Evolutionary conservation across 2,888 invertebrate genomes (phyloP), one percentile per base, ranked within the genome.

Genomic region (Lucinisca nassula): DNA sequence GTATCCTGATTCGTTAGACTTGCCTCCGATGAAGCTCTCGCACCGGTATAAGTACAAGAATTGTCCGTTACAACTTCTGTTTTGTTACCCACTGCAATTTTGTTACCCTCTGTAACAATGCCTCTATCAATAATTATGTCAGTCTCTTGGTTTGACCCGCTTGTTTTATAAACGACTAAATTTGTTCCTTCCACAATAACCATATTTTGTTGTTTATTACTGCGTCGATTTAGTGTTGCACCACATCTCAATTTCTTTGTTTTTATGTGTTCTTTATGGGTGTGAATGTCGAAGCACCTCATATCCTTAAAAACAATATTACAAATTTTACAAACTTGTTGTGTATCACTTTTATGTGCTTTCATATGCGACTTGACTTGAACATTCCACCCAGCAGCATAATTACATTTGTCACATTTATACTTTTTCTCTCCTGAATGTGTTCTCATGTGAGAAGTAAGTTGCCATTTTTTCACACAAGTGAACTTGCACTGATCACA

Each of bases 381-480:
- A 12, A 82, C 82, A 70, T 82, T 82, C 82, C 82, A 82, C 1
- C 77, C 70, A 21, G 72, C 76, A 35, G 77, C 67, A 38, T 77
- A 82, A 10, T 27, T 67, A 51, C 82, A 82, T 67, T 77, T 45
- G 35, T 76, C 70, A 77, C 82, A 82, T 67, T 82, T 82, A 67
- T 70, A 82, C 0, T 58, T 67, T 55, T 55, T 76, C 0, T 77
- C 70, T 30, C 67, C 67, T 0, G 70, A 32, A 37, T 82, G 82
- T n/a, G 82, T 82, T n/a, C 82, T 55, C 82, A 70, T 67, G 67
- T 82, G 82, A 17, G 77, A 82, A 3, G 45, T 40, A 0, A 82
- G 82, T 32, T 82, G 82, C 30, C 37, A 82, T 17, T 38, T 49
- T 55, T 82, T 76, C 21, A 82, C 77, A 37, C 82, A 76, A 10